Percentiles rank a stretch among this genome's conserved stretches.
Evolutionary conservation across 2,113 vertebrate species (phyloP).

Genomic region (Rattus rattus): DNA sequence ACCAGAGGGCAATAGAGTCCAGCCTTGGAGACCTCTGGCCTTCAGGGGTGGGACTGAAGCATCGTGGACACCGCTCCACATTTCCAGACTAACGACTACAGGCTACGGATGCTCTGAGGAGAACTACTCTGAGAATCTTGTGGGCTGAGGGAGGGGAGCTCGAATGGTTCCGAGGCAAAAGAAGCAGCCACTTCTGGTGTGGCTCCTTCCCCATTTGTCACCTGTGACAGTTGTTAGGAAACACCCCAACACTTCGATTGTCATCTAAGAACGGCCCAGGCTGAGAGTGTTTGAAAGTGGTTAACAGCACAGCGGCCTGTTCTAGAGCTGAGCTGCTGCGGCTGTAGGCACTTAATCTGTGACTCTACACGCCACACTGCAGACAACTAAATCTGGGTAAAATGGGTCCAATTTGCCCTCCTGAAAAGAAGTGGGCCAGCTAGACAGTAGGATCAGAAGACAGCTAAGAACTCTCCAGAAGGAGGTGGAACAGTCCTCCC

Average conservation of each 20-base stretch:
- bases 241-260: not conserved
- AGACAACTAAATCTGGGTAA: not conserved
- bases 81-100: conserved; percentile 62
- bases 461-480: not conserved
- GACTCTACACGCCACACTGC: no score
- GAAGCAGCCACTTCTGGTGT: no score
- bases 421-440: not conserved
- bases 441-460: not conserved
- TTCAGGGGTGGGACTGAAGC: conserved; percentile 87
- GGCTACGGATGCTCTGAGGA: accelerated
- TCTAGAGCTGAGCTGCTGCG: not conserved
- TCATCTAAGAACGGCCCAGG: not conserved
- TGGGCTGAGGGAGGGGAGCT: not conserved
- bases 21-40: conserved; percentile 82
- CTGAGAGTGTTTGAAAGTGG: no score
- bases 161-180: accelerated
- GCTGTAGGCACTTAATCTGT: not conserved
- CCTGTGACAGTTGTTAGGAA: not conserved
- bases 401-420: not conserved
- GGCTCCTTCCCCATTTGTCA: not conserved
- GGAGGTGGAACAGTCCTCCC: no score
- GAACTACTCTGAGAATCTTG: not conserved
- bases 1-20: conserved; percentile 88
- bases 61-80: conserved; percentile 89
- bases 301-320: not conserved